Percentiles rank a stretch among this genome's conserved stretches.
Evolutionary conservation across 1,140 invertebrate genomes (phyloP).

Genomic region (Psilanteris sp.): DNA sequence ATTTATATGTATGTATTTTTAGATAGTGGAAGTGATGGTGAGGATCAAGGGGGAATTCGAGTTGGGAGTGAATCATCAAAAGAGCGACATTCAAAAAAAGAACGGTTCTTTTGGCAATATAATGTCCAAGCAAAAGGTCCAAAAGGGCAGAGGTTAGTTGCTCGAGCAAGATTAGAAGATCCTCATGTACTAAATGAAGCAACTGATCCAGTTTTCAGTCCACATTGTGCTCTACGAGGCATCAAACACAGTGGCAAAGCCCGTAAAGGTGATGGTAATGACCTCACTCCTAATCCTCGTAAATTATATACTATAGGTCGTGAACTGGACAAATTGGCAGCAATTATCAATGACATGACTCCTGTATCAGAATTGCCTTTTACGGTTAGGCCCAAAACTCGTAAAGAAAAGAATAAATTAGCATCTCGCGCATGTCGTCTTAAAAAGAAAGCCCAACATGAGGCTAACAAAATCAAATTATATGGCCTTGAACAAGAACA

Average conservation of each 20-base stretch:
- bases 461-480: slow-evolving; percentile 96
- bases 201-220: slow-evolving; percentile 95
- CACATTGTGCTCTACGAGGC: slow-evolving; percentile 91
- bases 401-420: slow-evolving; percentile 98
- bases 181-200: slow-evolving; percentile 94
- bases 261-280: slow-evolving; percentile 97
- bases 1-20: slow-evolving; percentile 10
- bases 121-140: slow-evolving; percentile 99
- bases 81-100: slow-evolving; percentile 84
- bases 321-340: slow-evolving; percentile 94
- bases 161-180: slow-evolving; percentile 91
- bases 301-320: slow-evolving; percentile 94
- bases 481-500: slow-evolving; percentile 96
- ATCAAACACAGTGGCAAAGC: slow-evolving; percentile 97
- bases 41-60: slow-evolving; percentile 80
- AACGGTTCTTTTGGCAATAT: slow-evolving; percentile 98
- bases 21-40: slow-evolving; percentile 86
- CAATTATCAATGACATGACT: slow-evolving; percentile 96
- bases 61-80: slow-evolving; percentile 74
- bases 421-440: slow-evolving; percentile 96
- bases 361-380: slow-evolving; percentile 96
- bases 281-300: slow-evolving; percentile 95
- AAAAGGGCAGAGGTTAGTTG: slow-evolving; percentile 92
- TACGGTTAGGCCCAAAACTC: slow-evolving; percentile 91
- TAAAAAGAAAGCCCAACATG: slow-evolving; percentile 97